Evolutionary conservation across 2,888 invertebrate genomes (phyloP), one percentile per base, ranked within the genome.

Genomic region (Eupithecia dodoneata): DNA sequence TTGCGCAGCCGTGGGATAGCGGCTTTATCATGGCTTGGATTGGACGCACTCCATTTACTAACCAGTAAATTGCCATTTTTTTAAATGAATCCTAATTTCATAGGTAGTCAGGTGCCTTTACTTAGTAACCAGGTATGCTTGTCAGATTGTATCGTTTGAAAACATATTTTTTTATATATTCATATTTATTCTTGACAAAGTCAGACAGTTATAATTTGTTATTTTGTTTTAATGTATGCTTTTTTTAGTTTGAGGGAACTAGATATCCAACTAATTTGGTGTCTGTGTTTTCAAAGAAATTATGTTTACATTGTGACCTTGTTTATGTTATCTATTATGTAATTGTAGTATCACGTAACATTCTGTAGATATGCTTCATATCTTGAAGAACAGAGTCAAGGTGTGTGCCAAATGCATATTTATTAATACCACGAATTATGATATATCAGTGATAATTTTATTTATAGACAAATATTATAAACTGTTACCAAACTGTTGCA

Each of bases 251-350:
- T 41, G 13, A 18, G 63, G 30, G 30, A 30, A 41, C 41, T 42
- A 10, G 9, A 59, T 59, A 18, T 18, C n/a, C 18, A 13, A 42
- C 6, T 42, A 7, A 42, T 42, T 13, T 7, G 44, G 72, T 78
- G 84, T 83, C 85, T 86, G 85, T 86, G 81, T 59, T 9, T 9
- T 59, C 18, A 45, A 44, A 77, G 41, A 42, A 42, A 66, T 42
- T 42, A 42, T 66, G 66, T 12, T 10, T 63, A 66, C n/a, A n/a
- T n/a, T n/a, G n/a, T 30, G 41, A 66, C 66, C 42, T 66, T 66
- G 66, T 42, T 66, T 66, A 15, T 66, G 66, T 59, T 47, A 55
- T 55, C n/a, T 42, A 18, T 59, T 9, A 18, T 18, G 18, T 59
- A 59, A 13, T 4, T 63, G 59, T 59, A 18, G 6, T 18, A 59